A percentile compares a stretch with the other conserved stretches of the same genome.
Conservation (phyloP, 30 jellyfish, hydroid and myxozoan species). For the Turritopsis dohrnii region DNA sequence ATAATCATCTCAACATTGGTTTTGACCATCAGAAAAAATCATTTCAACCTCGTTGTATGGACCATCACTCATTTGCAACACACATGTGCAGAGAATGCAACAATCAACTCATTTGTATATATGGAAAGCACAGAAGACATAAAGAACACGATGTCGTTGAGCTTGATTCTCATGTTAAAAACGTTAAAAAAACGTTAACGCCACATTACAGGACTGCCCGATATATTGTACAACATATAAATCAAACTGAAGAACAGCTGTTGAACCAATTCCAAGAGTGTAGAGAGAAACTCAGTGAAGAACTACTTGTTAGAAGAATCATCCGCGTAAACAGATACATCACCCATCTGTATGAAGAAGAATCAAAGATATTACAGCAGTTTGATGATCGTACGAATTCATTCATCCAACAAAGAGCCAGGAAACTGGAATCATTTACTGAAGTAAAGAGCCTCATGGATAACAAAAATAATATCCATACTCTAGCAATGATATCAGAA, state of each 20-base stretch:
- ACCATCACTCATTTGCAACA: not conserved
- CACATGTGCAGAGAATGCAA: not conserved
- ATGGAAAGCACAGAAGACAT: not conserved
- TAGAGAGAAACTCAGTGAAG: not conserved
- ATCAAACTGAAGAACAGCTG: not conserved
- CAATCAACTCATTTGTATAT: not conserved
- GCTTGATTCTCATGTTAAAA: not conserved
- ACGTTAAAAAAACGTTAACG: not conserved
- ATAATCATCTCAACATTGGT: not conserved
- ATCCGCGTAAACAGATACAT: not conserved
- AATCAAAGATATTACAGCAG: not conserved
- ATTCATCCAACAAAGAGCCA: not conserved
- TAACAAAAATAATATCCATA: not conserved
- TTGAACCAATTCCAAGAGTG: not conserved
- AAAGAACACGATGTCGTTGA: not conserved
- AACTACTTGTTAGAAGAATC: not conserved
- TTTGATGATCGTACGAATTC: not conserved
- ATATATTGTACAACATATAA: not conserved
- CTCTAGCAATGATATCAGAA: not conserved
- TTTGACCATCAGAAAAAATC: not conserved
- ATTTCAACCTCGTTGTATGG: not conserved
- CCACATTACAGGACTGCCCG: not conserved
- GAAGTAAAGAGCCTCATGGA: not conserved
- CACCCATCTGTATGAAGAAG: not conserved
- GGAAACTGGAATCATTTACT: not conserved